A percentile compares a stretch with the other conserved stretches of the same genome.
These are phyloP conservation scores for Nerophis ophidion DNA, from an alignment of 2,113 vertebrate genomes.

Conservation along the genomic window DNA sequence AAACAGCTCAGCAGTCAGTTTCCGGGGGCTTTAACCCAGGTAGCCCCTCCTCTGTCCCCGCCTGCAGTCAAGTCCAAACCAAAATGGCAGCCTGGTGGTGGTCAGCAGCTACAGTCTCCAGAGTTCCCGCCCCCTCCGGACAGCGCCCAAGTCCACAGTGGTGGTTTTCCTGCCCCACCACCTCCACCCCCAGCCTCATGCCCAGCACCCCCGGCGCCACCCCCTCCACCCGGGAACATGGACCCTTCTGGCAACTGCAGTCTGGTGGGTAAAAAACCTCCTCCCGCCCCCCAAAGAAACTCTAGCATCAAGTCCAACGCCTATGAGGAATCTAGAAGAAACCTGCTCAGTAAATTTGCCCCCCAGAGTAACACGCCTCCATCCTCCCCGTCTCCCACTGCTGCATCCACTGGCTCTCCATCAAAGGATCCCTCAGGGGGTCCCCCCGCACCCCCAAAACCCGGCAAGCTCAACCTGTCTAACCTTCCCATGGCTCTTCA, in stretches of 20 bases:
- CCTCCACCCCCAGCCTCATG: slow-evolving; percentile 46
- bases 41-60: slow-evolving; percentile 77
- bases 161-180: slow-evolving; percentile 51
- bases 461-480: slow-evolving; percentile 86
- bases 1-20: slow-evolving; percentile 89
- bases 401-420: slow-evolving; percentile 64
- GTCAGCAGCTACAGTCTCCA: slow-evolving; percentile 75
- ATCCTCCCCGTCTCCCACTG: slow-evolving; percentile 54
- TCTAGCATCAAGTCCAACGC: slow-evolving; percentile 82
- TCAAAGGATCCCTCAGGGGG: slow-evolving; percentile 74
- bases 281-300: slow-evolving; percentile 87
- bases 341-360: slow-evolving; percentile 86
- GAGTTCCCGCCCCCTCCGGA: slow-evolving; percentile 74
- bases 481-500: slow-evolving; percentile 79
- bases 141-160: slow-evolving; percentile 5
- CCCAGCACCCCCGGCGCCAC: slow-evolving; percentile 65
- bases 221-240: slow-evolving; percentile 63
- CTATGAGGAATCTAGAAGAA: slow-evolving; percentile 81
- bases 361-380: slow-evolving; percentile 49
- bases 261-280: slow-evolving; percentile 81
- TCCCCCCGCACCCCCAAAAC: slow-evolving; percentile 87
- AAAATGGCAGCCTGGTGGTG: slow-evolving; percentile 83
- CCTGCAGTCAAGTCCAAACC: slow-evolving; percentile 92
- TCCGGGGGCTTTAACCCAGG: slow-evolving; percentile 67
- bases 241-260: slow-evolving; percentile 61